A percentile compares a stretch with the other conserved stretches of the same genome.
Conservation (phyloP, 1,140 invertebrate genomes). For the Popillia japonica region DNA sequence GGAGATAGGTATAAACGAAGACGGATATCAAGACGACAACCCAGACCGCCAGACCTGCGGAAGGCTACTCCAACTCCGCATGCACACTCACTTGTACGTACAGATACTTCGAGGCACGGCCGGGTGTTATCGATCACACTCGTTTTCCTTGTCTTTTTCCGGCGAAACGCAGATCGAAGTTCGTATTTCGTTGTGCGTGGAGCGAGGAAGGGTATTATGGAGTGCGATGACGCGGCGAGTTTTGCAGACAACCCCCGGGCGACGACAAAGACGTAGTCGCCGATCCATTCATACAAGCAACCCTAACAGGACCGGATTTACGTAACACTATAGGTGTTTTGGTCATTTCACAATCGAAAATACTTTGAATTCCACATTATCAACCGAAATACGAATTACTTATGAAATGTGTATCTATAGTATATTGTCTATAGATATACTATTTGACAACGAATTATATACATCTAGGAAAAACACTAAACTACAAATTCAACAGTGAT, state of each 20-base stretch:
- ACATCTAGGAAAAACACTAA: too few relatives aligned
- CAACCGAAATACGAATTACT: too few relatives aligned
- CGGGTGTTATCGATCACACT: constrained; percentile 28
- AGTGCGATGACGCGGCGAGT: constrained; percentile 20
- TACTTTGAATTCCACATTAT: background rate
- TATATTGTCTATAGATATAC: too few relatives aligned
- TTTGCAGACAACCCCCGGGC: constrained; percentile 31
- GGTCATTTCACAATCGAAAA: background rate
- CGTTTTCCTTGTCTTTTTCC: constrained; percentile 21
- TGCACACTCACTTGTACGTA: background rate
- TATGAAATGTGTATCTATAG: too few relatives aligned
- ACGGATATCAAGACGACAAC: background rate
- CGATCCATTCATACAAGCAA: constrained; percentile 20
- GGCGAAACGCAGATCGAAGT: constrained; percentile 6
- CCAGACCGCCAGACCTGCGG: constrained; percentile 28
- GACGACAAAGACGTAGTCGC: constrained; percentile 24
- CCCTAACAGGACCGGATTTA: background rate
- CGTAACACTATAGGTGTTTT: background rate
- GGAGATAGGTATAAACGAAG: background rate
- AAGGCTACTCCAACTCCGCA: constrained; percentile 22
- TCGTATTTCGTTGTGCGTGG: constrained; percentile 8
- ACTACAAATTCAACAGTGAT: too few relatives aligned
- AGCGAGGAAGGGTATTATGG: background rate
- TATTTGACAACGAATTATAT: too few relatives aligned
- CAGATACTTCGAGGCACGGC: background rate